These are phyloP conservation scores for Hypocryptadius cinnamomeus DNA, from an alignment of 2,113 vertebrate species.

Conservation along the genomic window DNA sequence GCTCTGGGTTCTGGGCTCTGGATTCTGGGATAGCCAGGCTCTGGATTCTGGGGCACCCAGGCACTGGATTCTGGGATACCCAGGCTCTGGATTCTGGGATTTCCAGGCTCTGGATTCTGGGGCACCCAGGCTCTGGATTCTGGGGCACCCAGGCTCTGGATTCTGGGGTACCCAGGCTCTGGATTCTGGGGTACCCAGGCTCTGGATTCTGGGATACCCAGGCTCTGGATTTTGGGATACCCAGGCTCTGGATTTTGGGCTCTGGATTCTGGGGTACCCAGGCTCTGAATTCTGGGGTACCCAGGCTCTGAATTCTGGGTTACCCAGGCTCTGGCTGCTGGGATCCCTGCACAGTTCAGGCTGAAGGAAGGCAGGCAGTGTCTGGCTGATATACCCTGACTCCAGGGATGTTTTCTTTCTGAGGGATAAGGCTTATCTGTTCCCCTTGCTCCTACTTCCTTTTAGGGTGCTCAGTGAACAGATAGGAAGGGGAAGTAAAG, in stretches of 20 bases:
- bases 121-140: not conserved
- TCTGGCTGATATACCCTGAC: not conserved
- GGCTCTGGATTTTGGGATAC: fast-evolving
- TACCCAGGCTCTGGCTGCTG: not conserved
- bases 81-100: fast-evolving
- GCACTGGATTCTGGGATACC: fast-evolving
- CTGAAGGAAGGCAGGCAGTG: not conserved
- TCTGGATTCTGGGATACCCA: not conserved
- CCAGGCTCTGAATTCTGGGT: not conserved
- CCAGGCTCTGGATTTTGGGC: not conserved
- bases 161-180: fast-evolving
- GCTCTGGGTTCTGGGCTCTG: fast-evolving
- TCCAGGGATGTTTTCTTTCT: not conserved
- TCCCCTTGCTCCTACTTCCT: not conserved
- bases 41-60: not conserved
- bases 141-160: fast-evolving
- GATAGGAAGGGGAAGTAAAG: not conserved
- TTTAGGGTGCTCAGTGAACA: not conserved
- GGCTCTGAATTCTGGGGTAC: fast-evolving
- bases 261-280: fast-evolving
- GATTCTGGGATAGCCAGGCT: fast-evolving
- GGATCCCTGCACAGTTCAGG: not conserved
- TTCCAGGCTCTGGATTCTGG: not conserved
- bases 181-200: not conserved
- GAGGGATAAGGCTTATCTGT: not conserved